Base-by-base conservation (phyloP, 2,888 invertebrate species). In the Acanthosepion esculentum region DNA sequence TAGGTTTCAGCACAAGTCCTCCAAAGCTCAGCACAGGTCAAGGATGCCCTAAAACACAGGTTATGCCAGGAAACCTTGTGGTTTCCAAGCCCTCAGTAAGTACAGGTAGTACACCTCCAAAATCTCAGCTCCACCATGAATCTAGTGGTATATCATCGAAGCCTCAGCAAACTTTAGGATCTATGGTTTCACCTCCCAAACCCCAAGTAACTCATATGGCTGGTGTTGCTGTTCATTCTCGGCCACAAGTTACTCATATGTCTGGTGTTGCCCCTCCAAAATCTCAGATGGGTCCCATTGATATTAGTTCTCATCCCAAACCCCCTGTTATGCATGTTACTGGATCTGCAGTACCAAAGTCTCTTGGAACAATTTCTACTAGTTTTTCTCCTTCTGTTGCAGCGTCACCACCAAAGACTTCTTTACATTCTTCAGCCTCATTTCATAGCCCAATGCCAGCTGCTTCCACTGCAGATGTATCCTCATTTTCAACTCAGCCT, bases 121-220 rank as follows among this genome's bases (percentile, higher is more conserved):
- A 50, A 48, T 7, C 92, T 29, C 29, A 78, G 5, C 78, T 1
- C 33, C 64, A 29, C 7, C 78, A 78, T n/a, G 78, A 78, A 78
- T 78, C 78, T 78, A 78, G 78, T 78, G n/a, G 78, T 78, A 33
- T 33, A 15, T n/a, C 78, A 78, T n/a, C 18, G 15, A 78, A 78
- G n/a, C 78, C 78, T n/a, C 78, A n/a, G n/a, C 78, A 78, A 78
- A 2, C n/a, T 15, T n/a, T n/a, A 0, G 78, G 64, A 64, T 23
- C 64, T 64, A 1, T 64, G 26, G 4, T 15, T 33, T 78, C 78
- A 78, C 78, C 78, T n/a, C n/a, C 78, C 12, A 93, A 93, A 93
- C 93, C 93, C 10, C 93, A 48, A n/a, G n/a, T 93, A n/a, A 93
- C 93, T n/a, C 93, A 93, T 48, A 50, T 93, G 93, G 93, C 93